These are phyloP conservation scores for Kryphioiulus occultus DNA, from an alignment of 2,888 invertebrate species.

Conservation along the genomic window DNA sequence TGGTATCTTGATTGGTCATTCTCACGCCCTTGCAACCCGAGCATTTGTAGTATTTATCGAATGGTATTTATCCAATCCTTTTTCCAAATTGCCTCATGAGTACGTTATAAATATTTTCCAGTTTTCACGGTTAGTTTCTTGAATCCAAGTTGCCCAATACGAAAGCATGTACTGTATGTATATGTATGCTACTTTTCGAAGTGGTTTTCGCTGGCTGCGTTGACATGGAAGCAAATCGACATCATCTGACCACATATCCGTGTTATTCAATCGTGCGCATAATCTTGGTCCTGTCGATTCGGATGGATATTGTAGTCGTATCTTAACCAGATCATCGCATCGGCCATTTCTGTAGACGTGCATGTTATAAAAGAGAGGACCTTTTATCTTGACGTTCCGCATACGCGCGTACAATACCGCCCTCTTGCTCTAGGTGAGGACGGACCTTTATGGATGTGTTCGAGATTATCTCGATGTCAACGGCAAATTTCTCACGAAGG, in stretches of 20 bases:
- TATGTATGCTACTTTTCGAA: too few relatives aligned
- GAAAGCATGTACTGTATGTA: too few relatives aligned
- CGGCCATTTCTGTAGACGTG: not conserved
- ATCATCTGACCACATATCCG: constrained; percentile 12
- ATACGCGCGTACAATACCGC: not conserved
- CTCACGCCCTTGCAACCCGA: too few relatives aligned
- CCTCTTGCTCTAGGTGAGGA: constrained; percentile 3
- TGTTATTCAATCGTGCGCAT: not conserved
- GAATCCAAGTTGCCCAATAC: too few relatives aligned
- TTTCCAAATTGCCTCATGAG: too few relatives aligned
- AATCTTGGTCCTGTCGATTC: not conserved
- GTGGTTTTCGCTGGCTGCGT: not conserved
- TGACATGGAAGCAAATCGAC: not conserved
- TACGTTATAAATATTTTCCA: too few relatives aligned
- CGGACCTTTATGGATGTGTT: constrained; percentile 32
- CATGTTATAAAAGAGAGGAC: not conserved
- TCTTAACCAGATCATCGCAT: not conserved
- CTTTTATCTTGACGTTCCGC: constrained; percentile 14
- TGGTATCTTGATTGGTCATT: too few relatives aligned
- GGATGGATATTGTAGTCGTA: not conserved
- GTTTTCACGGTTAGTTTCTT: too few relatives aligned
- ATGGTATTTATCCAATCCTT: too few relatives aligned
- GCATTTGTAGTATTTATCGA: too few relatives aligned
- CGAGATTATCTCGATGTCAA: not conserved
- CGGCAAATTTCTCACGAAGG: constrained; percentile 35